A percentile compares a stretch with the other conserved stretches of the same genome.
These are phyloP conservation scores for Sphecodes monilicornis DNA, from an alignment of 2,888 invertebrate genomes.

Conservation along the genomic window DNA sequence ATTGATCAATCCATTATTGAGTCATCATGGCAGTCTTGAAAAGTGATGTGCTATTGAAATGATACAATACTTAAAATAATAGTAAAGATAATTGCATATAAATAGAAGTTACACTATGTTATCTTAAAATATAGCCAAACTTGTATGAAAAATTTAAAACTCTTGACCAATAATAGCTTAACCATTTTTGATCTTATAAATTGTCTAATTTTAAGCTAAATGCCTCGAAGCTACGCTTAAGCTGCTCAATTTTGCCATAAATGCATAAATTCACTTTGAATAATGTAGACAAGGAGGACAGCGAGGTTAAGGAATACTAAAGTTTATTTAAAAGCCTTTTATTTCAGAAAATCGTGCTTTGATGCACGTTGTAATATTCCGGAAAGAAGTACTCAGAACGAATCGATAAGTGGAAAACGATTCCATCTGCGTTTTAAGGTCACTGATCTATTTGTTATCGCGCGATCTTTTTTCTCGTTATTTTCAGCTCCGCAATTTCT, in stretches of 20 bases:
- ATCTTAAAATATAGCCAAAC: too few species aligned
- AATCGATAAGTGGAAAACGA: not conserved
- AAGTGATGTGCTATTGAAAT: too few species aligned
- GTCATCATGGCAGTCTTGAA: too few species aligned
- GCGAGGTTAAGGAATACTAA: not conserved
- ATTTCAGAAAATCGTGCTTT: not conserved
- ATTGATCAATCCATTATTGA: too few species aligned
- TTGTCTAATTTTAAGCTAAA: too few species aligned
- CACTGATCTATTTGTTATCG: conserved; percentile 12
- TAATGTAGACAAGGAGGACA: not conserved
- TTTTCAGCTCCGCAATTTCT: conserved; percentile 14
- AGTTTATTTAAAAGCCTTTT: not conserved
- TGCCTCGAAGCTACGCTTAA: not conserved
- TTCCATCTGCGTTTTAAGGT: conserved; percentile 12
- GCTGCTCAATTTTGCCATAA: too few species aligned
- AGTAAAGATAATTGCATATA: too few species aligned
- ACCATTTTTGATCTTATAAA: too few species aligned
- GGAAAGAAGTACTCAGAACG: not conserved
- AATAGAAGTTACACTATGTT: too few species aligned
- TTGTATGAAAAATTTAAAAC: too few species aligned
- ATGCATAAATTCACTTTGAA: not conserved
- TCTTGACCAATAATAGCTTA: too few species aligned
- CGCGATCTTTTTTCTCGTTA: conserved; percentile 12
- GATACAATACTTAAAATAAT: too few species aligned
- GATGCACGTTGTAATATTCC: not conserved